These are phyloP conservation scores for Sinocyclocheilus anshuiensis DNA, from an alignment of 2,113 vertebrate species.

Conservation along the genomic window DNA sequence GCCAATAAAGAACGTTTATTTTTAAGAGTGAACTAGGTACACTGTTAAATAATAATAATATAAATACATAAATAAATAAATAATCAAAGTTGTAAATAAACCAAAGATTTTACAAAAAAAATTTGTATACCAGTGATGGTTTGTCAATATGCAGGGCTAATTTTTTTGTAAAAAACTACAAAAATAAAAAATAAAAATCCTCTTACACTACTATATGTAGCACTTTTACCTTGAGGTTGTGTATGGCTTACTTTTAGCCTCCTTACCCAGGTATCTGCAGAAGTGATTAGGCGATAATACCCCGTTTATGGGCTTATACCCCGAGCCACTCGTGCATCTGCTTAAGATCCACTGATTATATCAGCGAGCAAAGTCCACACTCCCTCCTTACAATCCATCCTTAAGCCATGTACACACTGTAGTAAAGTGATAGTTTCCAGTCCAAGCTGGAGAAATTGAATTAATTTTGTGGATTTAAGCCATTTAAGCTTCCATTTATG, in stretches of 20 bases:
- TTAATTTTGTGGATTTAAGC: background rate
- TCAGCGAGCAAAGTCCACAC: conserved; percentile 35
- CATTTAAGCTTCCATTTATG: background rate
- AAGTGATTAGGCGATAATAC: conserved; percentile 45
- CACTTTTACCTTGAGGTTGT: background rate
- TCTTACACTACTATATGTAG: background rate
- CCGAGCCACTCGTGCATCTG: conserved; percentile 36
- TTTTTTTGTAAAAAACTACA: background rate
- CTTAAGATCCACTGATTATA: conserved; percentile 53
- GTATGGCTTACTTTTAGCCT: background rate
- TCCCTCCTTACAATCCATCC: conserved; percentile 1
- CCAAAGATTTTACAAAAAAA: too few species aligned
- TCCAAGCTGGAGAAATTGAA: background rate
- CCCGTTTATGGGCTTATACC: conserved; percentile 33
- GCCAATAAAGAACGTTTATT: too few species aligned
- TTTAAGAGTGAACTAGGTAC: too few species aligned
- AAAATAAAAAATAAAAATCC: background rate
- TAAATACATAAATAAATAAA: too few species aligned
- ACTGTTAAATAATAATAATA: too few species aligned
- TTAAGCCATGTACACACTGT: conserved; percentile 23
- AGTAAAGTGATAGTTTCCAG: background rate
- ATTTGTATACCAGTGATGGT: background rate
- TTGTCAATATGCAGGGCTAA: background rate
- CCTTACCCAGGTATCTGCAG: background rate
- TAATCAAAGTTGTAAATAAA: too few species aligned